Base-by-base conservation (phyloP, 1,140 invertebrate species). In the Dinothrombium tinctorium region DNA sequence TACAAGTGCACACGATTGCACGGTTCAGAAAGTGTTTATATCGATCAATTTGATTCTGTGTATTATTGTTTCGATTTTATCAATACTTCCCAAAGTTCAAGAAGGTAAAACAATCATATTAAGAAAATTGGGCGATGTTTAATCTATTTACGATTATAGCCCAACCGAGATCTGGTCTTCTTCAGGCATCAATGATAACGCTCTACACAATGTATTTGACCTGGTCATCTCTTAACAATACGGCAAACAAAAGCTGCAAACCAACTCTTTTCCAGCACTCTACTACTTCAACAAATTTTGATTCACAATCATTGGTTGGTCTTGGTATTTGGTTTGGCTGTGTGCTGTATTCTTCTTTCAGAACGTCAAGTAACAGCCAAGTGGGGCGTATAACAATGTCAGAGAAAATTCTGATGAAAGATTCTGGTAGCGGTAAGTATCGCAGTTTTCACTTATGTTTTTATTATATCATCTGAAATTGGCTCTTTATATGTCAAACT, bases 21-120 rank as follows among this genome's bases (percentile, higher is more conserved):
- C 66, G 31, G 61, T 92, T 24, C 84, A 94, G 54, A 95, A 95
- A 61, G 92, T 96, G 63, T 92, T 98, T 59, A 89, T 99, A 48
- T 86, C 83, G 0, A 73, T 95, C 57, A 98, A 98, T 60, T 54
- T 98, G 47, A 81, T 98, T 42, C 59, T 98, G 7, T 84, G 83
- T 52, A 57, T 95, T 26, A 66, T 75, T 28, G 67, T 81, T 19
- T 92, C 86, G 52, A 64, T 73, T 3, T 51, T 95, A 6, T 92
- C 90, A 0, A 74, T 96, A 51, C 60, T 94, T 46, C 90, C 94
- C 5, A 68, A 67, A 46, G 75, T 99, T 29, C 92, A 99, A 62
- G 84, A 96, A 57, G 49, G 59, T 58, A 54, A 59, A 20, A 35
- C 12, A 17, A 8, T 15, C 33, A 35, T 19, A 6, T 19, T 7